Base-by-base conservation (phyloP, 2,888 invertebrate species). In the Eugnorisma glareosa region DNA sequence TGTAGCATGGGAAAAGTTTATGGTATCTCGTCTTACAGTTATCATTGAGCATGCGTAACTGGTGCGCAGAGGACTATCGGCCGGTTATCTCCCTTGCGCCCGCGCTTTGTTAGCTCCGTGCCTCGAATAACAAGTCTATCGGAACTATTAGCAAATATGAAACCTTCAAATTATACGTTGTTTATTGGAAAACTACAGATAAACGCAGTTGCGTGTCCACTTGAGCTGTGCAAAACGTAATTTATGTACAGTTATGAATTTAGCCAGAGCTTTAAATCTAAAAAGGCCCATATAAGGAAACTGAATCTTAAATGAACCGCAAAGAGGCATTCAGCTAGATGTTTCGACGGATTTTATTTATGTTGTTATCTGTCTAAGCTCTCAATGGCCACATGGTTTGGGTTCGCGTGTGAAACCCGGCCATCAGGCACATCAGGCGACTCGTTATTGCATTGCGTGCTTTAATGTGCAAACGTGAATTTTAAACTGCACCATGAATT, bases 61-160 rank as follows among this genome's bases (percentile, higher is more conserved):
- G 89, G 88, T 89, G 91, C 91, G 85, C 90, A 80, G 89, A 90
- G 90, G 92, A 93, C 91, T 94, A 94, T 94, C 94, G 91, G 90
- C 81, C 90, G 91, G 90, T 90, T 94, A 95, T 96, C 94, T 92
- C 77, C 83, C 81, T 80, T 83, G 91, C 90, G 91, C 90, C 89
- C 87, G 92, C 90, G 93, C 95, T 93, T 96, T 96, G 96, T 96
- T 96, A 96, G 94, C 90, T 93, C 89, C 96, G 96, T 94, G 96
- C 90, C 82, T 90, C 85, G 96, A 95, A 96, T 96, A 95, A 93
- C 93, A 95, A 95, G 92, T 94, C 92, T 90, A 93, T 93, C 90
- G 87, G 87, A 89, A 90, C 93, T 94, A 94, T 95, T 95, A 95
- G 93, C 91, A 93, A 95, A 95, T 96, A 94, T 95, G 93, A 94